phyloP scores from a whole-genome alignment of 2,113 vertebrate species.

The Reinhardtius hippoglossoides region DNA sequence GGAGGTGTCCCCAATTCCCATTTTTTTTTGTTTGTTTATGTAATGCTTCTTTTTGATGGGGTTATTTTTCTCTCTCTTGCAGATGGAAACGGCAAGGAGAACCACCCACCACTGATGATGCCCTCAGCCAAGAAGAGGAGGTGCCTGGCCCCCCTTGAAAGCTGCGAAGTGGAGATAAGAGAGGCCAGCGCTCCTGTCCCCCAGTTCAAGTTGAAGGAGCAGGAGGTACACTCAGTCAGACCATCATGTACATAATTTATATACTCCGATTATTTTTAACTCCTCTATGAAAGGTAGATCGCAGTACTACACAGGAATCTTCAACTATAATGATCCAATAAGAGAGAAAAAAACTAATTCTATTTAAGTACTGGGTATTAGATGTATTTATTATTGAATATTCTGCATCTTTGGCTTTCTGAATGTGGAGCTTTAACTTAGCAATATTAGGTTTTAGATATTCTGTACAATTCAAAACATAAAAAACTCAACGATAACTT shows the following conservation, averaged over 20 bases:
- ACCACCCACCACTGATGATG: constrained; percentile 49
- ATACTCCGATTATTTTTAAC: too few relatives aligned
- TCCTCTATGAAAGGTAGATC: constrained; percentile 3
- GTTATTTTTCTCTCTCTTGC: background rate
- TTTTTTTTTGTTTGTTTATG: constrained; percentile 42
- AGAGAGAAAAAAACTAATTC: background rate
- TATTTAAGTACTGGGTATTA: background rate
- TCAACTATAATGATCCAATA: constrained; percentile 1
- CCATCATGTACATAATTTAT: constrained; percentile 51
- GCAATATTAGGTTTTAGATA: too few relatives aligned
- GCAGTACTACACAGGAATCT: background rate
- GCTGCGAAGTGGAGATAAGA: constrained; percentile 71
- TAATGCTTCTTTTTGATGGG: constrained; percentile 20
- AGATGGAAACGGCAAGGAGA: constrained; percentile 77
- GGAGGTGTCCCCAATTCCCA: constrained; percentile 8
- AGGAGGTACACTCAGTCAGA: constrained; percentile 63
- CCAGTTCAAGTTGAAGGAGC: constrained; percentile 33
- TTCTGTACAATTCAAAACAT: too few relatives aligned
- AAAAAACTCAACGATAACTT: too few relatives aligned
- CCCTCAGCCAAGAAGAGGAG: constrained; percentile 74
- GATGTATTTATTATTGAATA: constrained; percentile 8
- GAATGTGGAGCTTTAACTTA: background rate
- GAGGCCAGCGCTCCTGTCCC: constrained; percentile 46
- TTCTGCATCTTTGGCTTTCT: background rate
- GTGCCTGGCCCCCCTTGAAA: constrained; percentile 42